A percentile compares a stretch with the other conserved stretches of the same genome.
Conservation (phyloP, 2,113 vertebrate genomes). For the Tachysurus fulvidraco region DNA sequence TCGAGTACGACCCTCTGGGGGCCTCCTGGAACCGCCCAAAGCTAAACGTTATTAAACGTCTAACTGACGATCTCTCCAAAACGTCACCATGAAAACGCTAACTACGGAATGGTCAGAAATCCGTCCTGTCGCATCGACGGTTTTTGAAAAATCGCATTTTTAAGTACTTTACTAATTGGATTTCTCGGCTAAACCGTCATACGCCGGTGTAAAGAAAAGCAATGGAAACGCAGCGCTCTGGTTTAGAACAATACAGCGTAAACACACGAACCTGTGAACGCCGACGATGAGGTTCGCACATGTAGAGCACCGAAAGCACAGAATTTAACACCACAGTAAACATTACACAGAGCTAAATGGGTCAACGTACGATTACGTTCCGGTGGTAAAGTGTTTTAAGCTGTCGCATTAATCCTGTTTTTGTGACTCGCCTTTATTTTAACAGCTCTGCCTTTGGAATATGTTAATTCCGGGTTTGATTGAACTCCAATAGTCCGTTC, state of each 20-base stretch:
- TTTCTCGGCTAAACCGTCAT: background rate
- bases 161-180: background rate
- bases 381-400: slow-evolving; percentile 48
- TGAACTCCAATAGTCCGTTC: slow-evolving; percentile 59
- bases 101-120: background rate
- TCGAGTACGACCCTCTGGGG: slow-evolving; percentile 13
- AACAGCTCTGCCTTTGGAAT: slow-evolving; percentile 71
- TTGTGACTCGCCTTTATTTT: slow-evolving; percentile 73
- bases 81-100: background rate
- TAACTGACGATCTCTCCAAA: background rate
- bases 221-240: background rate
- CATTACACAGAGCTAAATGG: slow-evolving; percentile 48
- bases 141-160: no score
- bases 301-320: slow-evolving; percentile 6
- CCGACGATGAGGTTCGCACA: background rate
- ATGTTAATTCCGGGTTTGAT: slow-evolving; percentile 53
- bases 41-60: slow-evolving; percentile 14
- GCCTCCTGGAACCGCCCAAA: background rate
- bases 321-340: slow-evolving; percentile 4
- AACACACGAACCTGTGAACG: background rate
- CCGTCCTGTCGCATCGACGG: slow-evolving; percentile 29
- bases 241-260: background rate
- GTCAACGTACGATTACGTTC: slow-evolving; percentile 50
- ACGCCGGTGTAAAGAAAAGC: slow-evolving; percentile 4
- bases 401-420: slow-evolving; percentile 48